phyloP scores from a whole-genome alignment of 2,113 vertebrate species.

The Thinocorus orbignyianus region DNA sequence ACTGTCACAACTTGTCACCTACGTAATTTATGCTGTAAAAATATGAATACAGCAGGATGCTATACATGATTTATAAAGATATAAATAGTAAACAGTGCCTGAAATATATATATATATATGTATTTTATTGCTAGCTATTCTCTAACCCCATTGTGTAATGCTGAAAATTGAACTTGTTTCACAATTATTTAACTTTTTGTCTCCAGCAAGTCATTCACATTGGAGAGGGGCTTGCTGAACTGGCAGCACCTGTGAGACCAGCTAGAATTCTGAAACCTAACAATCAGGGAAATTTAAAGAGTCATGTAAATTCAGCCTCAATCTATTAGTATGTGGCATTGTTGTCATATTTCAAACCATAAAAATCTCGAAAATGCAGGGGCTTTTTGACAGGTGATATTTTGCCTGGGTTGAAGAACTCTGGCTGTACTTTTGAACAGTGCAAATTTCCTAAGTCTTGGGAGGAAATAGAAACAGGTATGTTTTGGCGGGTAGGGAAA shows the following conservation, averaged over 20 bases:
- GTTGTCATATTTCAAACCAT: neutral
- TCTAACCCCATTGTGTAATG: neutral
- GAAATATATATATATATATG: slow-evolving; percentile 26
- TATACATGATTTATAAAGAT: slow-evolving; percentile 64
- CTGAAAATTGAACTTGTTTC: slow-evolving; percentile 10
- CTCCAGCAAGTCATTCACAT: neutral
- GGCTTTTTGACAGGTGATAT: neutral
- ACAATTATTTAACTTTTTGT: neutral
- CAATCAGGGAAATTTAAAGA: neutral
- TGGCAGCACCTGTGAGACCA: neutral
- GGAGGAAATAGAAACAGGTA: neutral
- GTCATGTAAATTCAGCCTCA: neutral
- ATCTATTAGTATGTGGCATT: neutral
- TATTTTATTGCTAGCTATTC: slow-evolving; percentile 12
- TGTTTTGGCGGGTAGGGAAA: neutral
- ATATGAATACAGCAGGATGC: slow-evolving; percentile 20
- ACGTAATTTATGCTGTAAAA: slow-evolving; percentile 64
- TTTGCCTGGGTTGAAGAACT: neutral
- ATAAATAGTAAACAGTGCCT: slow-evolving; percentile 61
- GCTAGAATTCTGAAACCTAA: neutral
- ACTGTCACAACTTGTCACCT: slow-evolving; percentile 59
- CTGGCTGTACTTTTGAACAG: neutral
- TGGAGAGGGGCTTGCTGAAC: neutral
- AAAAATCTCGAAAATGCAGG: neutral
- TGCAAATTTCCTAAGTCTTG: neutral